Conservation (phyloP, 2,888 invertebrate species). For the Pachydiplax longipennis region DNA sequence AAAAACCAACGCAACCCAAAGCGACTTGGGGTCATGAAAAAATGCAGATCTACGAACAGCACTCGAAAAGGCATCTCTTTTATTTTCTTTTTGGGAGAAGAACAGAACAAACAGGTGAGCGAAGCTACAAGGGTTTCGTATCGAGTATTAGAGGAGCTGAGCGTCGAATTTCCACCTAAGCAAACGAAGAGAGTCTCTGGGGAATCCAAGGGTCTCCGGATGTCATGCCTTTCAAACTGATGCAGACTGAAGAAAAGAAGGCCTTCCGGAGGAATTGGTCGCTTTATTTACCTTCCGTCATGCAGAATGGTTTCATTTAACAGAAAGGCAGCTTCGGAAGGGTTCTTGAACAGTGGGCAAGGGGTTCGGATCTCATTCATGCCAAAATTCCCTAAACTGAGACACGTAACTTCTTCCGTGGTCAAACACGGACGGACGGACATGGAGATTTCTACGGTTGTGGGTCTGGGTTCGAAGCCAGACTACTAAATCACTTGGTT, state of each 20-base stretch:
- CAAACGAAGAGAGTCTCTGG: neutral
- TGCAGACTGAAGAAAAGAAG: neutral
- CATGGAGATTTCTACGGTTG: too few species aligned
- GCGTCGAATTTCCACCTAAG: neutral
- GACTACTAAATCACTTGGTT: too few species aligned
- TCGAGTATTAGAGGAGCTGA: neutral
- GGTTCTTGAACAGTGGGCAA: neutral
- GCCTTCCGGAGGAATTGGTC: slow-evolving; percentile 8
- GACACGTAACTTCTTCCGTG: too few species aligned
- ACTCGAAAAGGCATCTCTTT: too few species aligned
- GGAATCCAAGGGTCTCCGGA: neutral
- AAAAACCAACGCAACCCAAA: too few species aligned
- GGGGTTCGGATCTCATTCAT: neutral
- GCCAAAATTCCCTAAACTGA: neutral
- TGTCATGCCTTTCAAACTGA: neutral
- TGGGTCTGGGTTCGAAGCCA: too few species aligned
- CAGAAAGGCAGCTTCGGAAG: neutral
- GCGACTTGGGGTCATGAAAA: too few species aligned
- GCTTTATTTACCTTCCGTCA: slow-evolving; percentile 3
- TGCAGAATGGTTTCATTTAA: slow-evolving; percentile 5
- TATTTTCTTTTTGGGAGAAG: neutral
- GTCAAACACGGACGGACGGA: too few species aligned
- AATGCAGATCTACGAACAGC: too few species aligned
- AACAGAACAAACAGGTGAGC: neutral
- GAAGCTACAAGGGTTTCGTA: neutral